These are phyloP conservation scores for Theocolax elegans DNA, from an alignment of 1,140 invertebrate genomes.

Conservation along the genomic window DNA sequence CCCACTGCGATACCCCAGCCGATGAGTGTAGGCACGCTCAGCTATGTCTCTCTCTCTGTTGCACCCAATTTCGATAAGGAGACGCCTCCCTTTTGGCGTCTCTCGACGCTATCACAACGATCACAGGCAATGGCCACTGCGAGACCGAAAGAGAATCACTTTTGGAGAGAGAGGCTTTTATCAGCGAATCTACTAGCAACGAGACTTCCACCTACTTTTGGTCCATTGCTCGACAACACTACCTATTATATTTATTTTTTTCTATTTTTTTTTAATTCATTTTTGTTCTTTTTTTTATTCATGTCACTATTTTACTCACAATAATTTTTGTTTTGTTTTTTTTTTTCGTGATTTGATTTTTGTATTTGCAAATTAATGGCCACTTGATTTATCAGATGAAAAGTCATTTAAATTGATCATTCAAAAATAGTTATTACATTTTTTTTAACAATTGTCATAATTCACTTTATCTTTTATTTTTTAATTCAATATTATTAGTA, in stretches of 20 bases:
- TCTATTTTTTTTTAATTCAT: constrained; percentile 2
- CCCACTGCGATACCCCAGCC: constrained; percentile 32
- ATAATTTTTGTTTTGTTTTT: not conserved
- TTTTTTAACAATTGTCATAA: too few species aligned
- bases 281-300: constrained; percentile 6
- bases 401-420: too few species aligned
- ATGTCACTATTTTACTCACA: constrained; percentile 5
- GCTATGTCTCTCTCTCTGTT: constrained; percentile 28
- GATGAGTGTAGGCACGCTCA: constrained; percentile 27
- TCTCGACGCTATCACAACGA: constrained; percentile 6
- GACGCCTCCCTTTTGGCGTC: constrained; percentile 14
- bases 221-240: constrained; percentile 37
- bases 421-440: too few species aligned
- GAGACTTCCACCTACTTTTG: constrained; percentile 34
- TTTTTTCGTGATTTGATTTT: not conserved
- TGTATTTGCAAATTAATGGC: not conserved
- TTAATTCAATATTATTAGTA: too few species aligned
- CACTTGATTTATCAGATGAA: too few species aligned
- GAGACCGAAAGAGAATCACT: constrained; percentile 29
- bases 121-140: constrained; percentile 23
- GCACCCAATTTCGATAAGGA: constrained; percentile 6
- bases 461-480: too few species aligned
- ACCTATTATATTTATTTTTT: constrained; percentile 12
- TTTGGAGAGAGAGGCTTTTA: constrained; percentile 27
- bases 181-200: constrained; percentile 37